Conservation (phyloP, 2,113 vertebrate species). For the Megaptera novaeangliae region DNA sequence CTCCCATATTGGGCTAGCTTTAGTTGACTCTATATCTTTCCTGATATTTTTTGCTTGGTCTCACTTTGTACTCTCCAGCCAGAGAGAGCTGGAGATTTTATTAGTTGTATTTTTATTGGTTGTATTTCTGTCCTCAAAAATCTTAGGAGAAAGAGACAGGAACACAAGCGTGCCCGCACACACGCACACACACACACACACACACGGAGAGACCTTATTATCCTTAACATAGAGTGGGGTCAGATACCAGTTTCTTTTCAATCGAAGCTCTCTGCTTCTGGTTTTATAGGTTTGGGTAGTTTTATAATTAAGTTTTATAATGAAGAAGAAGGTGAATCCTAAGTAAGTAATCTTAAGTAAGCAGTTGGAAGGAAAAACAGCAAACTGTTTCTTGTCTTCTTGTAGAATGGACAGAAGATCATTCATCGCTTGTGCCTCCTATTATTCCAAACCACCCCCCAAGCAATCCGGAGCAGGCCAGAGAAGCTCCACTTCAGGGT, state of each 20-base stretch:
- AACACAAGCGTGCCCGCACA: not conserved
- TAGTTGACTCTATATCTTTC: not conserved
- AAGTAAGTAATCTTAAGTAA: not conserved
- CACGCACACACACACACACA: too few species aligned
- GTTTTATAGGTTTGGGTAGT: not conserved
- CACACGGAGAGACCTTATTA: not conserved
- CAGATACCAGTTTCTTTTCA: not conserved
- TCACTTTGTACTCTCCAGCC: not conserved
- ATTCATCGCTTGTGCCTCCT: conserved; percentile 87
- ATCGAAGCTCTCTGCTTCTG: not conserved
- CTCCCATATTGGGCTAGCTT: not conserved
- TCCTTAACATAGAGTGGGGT: not conserved
- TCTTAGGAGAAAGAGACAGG: not conserved
- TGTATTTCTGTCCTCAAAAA: not conserved
- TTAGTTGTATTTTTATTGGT: not conserved
- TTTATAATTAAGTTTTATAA: not conserved
- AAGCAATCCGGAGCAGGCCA: conserved; percentile 91
- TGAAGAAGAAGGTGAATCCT: not conserved
- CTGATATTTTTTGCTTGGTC: not conserved
- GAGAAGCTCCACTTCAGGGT: conserved; percentile 89
- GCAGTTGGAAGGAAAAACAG: not conserved
- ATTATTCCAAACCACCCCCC: conserved; percentile 86
- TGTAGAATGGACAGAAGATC: conserved; percentile 96
- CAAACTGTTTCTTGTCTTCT: conserved; percentile 79
- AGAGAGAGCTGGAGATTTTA: not conserved